These are phyloP conservation scores for Marcusenius ussheri DNA, from an alignment of 2,113 vertebrate genomes.

Conservation along the genomic window DNA sequence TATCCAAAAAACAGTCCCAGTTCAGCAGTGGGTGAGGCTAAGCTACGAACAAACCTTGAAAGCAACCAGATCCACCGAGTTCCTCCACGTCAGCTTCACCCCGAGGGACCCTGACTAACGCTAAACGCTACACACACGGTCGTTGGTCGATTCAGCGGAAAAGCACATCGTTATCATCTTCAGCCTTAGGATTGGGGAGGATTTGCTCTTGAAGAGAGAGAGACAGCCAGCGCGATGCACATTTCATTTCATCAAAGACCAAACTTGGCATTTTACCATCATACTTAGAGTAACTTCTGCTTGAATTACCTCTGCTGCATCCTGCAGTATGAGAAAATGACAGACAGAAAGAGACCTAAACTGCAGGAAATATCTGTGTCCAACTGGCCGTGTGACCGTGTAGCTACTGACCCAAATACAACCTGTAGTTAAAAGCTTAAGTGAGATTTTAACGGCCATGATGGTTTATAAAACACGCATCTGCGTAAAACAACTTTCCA, in stretches of 20 bases:
- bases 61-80: neutral
- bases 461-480: neutral
- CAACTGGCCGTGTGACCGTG: neutral
- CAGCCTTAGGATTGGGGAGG: neutral
- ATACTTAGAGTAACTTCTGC: neutral
- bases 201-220: neutral
- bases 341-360: neutral
- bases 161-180: neutral
- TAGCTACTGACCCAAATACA: neutral
- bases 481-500: neutral
- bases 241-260: neutral
- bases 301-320: neutral
- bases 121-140: neutral
- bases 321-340: neutral
- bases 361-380: neutral
- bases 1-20: neutral
- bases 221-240: neutral
- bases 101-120: neutral
- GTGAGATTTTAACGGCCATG: neutral
- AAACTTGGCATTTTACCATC: neutral
- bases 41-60: neutral
- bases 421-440: neutral
- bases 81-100: neutral
- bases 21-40: neutral
- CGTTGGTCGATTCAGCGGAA: neutral